Evolutionary conservation across 2,113 vertebrate genomes (phyloP).

Genomic region (Peromyscus polionotus): DNA sequence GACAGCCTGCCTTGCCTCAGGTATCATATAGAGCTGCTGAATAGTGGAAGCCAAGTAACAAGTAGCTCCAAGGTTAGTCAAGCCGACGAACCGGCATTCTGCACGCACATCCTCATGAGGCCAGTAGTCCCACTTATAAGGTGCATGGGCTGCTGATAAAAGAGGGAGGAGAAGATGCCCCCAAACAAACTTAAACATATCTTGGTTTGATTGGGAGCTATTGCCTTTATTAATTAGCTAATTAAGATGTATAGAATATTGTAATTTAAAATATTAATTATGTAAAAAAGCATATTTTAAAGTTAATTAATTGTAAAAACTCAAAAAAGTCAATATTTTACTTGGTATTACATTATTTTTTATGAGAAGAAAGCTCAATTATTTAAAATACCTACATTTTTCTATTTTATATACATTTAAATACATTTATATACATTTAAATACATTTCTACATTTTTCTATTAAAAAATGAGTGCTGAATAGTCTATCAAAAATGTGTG

Average conservation of each 20-base stretch:
- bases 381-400: neutral
- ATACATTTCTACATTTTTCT: neutral
- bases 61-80: constrained; percentile 98
- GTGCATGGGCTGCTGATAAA: constrained; percentile 94
- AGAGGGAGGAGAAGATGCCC: constrained; percentile 44
- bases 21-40: constrained; percentile 99
- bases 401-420: neutral
- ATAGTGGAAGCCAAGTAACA: constrained; percentile 99
- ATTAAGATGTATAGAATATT: neutral
- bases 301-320: constrained; percentile 35
- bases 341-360: constrained; percentile 48
- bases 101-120: constrained; percentile 98
- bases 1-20: constrained; percentile 97
- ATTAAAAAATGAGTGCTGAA: neutral
- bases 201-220: constrained; percentile 2
- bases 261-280: neutral
- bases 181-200: constrained; percentile 50
- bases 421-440: too few relatives aligned
- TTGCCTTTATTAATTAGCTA: neutral
- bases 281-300: neutral
- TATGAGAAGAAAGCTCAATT: neutral
- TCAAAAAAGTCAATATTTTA: constrained; percentile 50
- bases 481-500: neutral
- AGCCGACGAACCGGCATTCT: constrained; percentile 97
- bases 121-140: constrained; percentile 99